Evolutionary conservation across 1,140 invertebrate species (phyloP).

Genomic region (Telenomus remus): DNA sequence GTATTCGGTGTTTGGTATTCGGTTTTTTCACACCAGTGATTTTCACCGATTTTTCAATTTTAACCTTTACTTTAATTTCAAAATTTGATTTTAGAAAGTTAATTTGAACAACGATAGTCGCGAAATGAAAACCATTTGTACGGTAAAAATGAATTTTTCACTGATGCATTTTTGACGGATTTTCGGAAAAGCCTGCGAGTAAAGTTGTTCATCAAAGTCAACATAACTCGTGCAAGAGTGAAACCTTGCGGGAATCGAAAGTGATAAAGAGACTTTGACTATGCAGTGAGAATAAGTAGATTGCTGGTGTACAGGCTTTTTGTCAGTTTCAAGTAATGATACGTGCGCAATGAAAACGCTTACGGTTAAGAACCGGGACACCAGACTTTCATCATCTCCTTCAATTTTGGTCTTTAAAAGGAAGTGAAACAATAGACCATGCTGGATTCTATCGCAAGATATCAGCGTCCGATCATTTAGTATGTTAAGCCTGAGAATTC

Average conservation of each 20-base stretch:
- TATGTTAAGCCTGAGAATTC: conserved; percentile 58
- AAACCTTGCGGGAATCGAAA: conserved; percentile 41
- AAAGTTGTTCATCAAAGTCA: conserved; percentile 48
- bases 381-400: conserved; percentile 22
- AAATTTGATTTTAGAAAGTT: no score
- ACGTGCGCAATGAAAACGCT: no score
- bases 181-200: conserved; percentile 5
- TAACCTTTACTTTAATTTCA: background rate
- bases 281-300: conserved; percentile 25
- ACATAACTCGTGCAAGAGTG: conserved; percentile 39
- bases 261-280: conserved; percentile 45
- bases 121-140: no score
- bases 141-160: conserved; percentile 13
- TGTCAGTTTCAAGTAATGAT: conserved; percentile 2
- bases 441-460: conserved; percentile 49
- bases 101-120: no score
- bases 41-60: background rate
- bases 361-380: background rate
- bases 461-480: conserved; percentile 52
- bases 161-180: conserved; percentile 8
- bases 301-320: conserved; percentile 5
- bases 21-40: conserved; percentile 13
- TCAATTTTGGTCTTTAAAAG: conserved; percentile 51
- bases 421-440: conserved; percentile 56
- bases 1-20: conserved; percentile 17